Percentiles rank a stretch among this genome's conserved stretches.
Conservation (phyloP, 2,888 invertebrate species). For the Prenolepis imparis region DNA sequence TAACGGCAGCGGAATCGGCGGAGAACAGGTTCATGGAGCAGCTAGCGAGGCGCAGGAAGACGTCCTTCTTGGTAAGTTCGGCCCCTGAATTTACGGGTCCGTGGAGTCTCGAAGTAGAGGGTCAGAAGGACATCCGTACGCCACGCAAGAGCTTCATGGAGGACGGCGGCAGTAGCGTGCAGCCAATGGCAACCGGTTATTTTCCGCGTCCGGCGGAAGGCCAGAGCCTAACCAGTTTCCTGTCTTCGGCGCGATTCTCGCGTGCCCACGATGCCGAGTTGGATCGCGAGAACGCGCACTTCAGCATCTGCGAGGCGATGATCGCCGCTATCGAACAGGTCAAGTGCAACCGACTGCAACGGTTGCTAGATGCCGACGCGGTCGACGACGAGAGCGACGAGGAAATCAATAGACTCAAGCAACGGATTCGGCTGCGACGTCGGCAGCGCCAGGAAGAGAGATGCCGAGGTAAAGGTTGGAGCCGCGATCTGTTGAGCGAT, state of each 20-base stretch:
- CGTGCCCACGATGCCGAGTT: conserved; percentile 90
- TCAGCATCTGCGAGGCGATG: conserved; percentile 93
- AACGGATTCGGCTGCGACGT: conserved; percentile 89
- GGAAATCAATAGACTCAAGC: conserved; percentile 89
- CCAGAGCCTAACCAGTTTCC: conserved; percentile 91
- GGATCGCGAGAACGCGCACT: conserved; percentile 95
- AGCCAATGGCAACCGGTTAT: conserved; percentile 88
- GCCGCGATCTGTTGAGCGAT: conserved; percentile 86
- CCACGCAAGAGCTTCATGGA: conserved; percentile 89
- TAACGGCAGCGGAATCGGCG: neutral
- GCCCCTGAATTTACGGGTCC: conserved; percentile 80
- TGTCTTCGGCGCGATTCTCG: conserved; percentile 91
- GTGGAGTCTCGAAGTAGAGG: conserved; percentile 82
- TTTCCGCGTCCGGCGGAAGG: conserved; percentile 90
- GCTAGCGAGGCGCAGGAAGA: conserved; percentile 62
- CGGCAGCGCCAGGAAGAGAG: conserved; percentile 87
- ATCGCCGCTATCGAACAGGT: conserved; percentile 93
- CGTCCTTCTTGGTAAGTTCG: conserved; percentile 76
- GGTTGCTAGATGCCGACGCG: conserved; percentile 86
- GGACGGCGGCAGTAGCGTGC: conserved; percentile 88
- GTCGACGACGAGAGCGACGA: conserved; percentile 90
- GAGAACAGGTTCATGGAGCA: conserved; percentile 1
- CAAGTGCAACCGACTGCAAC: conserved; percentile 88
- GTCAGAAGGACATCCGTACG: conserved; percentile 86
- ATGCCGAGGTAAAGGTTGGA: conserved; percentile 75